phyloP scores from a whole-genome alignment of 2,113 vertebrate genomes.

The Vimba vimba region DNA sequence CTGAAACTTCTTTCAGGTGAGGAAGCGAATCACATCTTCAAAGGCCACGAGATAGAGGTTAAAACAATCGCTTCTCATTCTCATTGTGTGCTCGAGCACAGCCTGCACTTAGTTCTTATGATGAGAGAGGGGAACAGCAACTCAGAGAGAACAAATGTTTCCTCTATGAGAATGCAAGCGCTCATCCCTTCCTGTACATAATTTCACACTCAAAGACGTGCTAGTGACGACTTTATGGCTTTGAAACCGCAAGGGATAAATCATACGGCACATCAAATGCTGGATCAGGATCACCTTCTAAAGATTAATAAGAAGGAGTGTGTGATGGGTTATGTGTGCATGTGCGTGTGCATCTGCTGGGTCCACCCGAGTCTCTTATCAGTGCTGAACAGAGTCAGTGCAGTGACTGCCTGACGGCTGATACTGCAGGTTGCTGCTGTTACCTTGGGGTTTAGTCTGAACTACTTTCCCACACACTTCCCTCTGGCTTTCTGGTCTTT shows the following conservation, averaged over 20 bases:
- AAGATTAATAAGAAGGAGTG: background rate
- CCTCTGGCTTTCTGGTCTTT: background rate
- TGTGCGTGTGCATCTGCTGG: constrained; percentile 32
- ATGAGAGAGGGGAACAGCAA: constrained; percentile 42
- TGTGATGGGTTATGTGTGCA: constrained; percentile 42
- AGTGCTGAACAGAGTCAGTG: constrained; percentile 61
- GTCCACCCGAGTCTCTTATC: constrained; percentile 76
- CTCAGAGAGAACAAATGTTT: constrained; percentile 45
- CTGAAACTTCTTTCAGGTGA: constrained; percentile 62
- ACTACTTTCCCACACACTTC: constrained; percentile 34
- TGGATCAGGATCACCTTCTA: constrained; percentile 14
- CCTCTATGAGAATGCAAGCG: constrained; percentile 30
- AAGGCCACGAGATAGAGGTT: constrained; percentile 42
- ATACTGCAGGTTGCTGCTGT: constrained; percentile 52
- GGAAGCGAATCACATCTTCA: constrained; percentile 54
- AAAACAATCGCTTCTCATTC: constrained; percentile 50
- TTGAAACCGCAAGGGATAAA: background rate
- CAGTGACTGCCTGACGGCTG: constrained; percentile 38
- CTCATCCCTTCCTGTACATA: constrained; percentile 4
- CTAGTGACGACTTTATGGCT: background rate
- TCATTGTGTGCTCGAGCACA: constrained; percentile 36
- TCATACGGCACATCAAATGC: background rate
- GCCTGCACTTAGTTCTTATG: background rate
- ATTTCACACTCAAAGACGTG: constrained; percentile 5
- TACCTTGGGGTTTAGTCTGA: constrained; percentile 28